phyloP scores from a whole-genome alignment of 2,888 invertebrate species.

The Drosophila monieri region DNA sequence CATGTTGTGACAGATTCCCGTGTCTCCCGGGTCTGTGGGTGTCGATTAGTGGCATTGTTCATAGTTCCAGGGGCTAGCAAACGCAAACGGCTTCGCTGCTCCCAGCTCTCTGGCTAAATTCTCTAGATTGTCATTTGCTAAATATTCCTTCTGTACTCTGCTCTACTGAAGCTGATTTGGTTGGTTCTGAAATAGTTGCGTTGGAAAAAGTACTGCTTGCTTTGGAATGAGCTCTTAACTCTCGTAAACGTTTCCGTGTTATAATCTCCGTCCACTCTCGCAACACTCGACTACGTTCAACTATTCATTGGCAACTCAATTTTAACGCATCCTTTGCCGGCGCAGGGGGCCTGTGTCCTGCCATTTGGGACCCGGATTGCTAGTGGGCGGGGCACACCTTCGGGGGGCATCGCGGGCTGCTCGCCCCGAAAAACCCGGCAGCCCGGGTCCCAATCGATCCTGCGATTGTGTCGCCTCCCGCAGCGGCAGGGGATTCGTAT shows the following conservation, averaged over 20 bases:
- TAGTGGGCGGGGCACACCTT: constrained; percentile 1
- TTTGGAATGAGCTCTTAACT: no score
- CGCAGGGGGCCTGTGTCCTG: background rate
- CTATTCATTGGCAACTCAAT: background rate
- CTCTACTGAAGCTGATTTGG: background rate
- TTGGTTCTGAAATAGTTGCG: background rate
- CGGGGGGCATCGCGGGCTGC: background rate
- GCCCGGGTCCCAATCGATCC: constrained; percentile 2
- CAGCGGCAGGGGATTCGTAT: background rate
- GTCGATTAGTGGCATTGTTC: constrained; percentile 6
- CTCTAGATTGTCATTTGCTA: constrained; percentile 80
- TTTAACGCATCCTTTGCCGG: background rate
- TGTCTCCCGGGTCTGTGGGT: background rate
- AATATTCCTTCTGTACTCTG: constrained; percentile 33
- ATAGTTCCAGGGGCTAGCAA: constrained; percentile 51
- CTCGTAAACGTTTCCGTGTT: no score
- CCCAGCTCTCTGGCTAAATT: constrained; percentile 56
- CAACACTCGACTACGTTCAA: background rate
- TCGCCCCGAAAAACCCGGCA: constrained; percentile 8
- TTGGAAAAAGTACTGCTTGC: background rate
- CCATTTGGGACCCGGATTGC: background rate
- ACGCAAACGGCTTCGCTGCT: constrained; percentile 49
- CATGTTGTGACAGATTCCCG: constrained; percentile 5
- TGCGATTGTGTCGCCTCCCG: constrained; percentile 1
- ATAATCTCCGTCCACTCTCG: background rate